Evolutionary conservation across 2,888 invertebrate genomes (phyloP), one percentile per base, ranked within the genome.

Genomic region (Leptarthrus brevirostris): DNA sequence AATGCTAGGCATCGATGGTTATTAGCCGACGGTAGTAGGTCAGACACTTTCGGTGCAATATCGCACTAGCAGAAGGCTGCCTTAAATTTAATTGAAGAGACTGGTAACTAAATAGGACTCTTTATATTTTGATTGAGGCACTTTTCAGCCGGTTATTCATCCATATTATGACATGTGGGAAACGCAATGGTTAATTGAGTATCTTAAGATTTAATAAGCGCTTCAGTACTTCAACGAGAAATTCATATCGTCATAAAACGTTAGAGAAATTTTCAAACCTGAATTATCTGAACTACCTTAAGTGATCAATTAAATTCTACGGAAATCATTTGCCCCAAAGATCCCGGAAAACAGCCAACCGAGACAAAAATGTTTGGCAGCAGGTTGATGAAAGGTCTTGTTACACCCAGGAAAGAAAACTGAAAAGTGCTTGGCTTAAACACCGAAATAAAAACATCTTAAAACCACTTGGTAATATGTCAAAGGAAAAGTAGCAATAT

Each of bases 241-340:
- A 47, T 16, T 6, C 20, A 18, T 12, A 18, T 52, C n/a, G 18
- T 52, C 22, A 52, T 20, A 2, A 22, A 18, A 4, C 12, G n/a
- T 12, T 40, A 52, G 52, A 18, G 52, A 52, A 52, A 52, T 22
- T 52, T 52, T 20, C 18, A 52, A 1, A 12, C n/a, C 20, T 6
- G 47, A 66, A 47, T 20, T 47, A 47, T 44, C 40, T 44, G 44
- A 47, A 44, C n/a, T 66, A 47, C 14, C 47, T 47, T 16, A 26
- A 24, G 24, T 47, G 47, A 26, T 66, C 52, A 52, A 69, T 69
- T 70, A 53, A 70, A 34, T 24, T 47, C 22, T 53, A 54, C 53
- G 54, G 70, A 71, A 71, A 40, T 34, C n/a, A 53, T 22, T 71
- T 71, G 70, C 53, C 36, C 40, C n/a, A n/a, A 71, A 40, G 14